Conservation (phyloP, 2,888 invertebrate genomes). For the Sepioteuthis lessoniana region DNA sequence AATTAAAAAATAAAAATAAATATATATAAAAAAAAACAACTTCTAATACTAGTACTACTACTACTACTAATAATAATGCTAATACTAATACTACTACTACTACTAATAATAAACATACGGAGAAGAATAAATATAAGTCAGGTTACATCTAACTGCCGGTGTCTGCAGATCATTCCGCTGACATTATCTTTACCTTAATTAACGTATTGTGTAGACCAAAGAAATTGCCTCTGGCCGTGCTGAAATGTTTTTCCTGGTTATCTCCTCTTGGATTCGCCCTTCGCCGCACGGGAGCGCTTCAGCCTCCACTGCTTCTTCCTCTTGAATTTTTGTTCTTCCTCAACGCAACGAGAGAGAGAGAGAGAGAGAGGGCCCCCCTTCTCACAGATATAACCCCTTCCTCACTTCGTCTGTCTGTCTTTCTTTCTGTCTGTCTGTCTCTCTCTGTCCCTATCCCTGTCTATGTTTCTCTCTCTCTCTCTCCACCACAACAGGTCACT, state of each 20-base stretch:
- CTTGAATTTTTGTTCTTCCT: background rate
- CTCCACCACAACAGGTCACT: background rate
- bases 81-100: too few relatives aligned
- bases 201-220: slow-evolving; percentile 42
- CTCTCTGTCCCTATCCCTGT: background rate
- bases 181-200: slow-evolving; percentile 24
- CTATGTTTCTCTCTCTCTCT: background rate
- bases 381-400: background rate
- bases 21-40: too few relatives aligned
- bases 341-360: background rate
- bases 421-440: background rate
- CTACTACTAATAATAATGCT: too few relatives aligned
- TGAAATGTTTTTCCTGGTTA: slow-evolving; percentile 40
- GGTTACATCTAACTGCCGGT: background rate
- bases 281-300: slow-evolving; percentile 36
- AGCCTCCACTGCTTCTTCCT: background rate
- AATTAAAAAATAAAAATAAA: background rate
- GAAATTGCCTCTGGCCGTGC: slow-evolving; percentile 40
- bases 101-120: too few relatives aligned
- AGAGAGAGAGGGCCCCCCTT: background rate
- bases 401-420: background rate
- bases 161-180: background rate
- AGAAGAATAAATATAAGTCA: background rate
- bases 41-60: too few relatives aligned
- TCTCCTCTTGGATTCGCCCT: slow-evolving; percentile 34